Base-by-base conservation (phyloP, 1,140 invertebrate species). In the Sarcophaga bullata region DNA sequence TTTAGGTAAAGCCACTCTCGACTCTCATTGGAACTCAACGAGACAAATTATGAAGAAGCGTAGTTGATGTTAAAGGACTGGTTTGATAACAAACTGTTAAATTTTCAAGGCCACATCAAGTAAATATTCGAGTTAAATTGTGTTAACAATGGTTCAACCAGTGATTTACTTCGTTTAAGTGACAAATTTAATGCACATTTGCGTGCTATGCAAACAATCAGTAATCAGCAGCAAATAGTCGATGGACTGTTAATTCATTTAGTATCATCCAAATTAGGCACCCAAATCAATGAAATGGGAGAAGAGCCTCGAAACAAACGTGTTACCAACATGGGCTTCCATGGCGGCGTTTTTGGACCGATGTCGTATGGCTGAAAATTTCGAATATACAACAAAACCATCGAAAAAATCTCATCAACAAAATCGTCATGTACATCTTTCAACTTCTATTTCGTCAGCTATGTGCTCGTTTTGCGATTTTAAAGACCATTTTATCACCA, bases 141-240 rank as follows among this genome's bases (percentile, higher is more conserved):
- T 15, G 52, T 54, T 62, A 15, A 47, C 25, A 62, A 17, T n/a
- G 49, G 52, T 9, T 80, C 80, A 13, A 11, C 80, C 9, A 52
- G 10, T 10, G 13, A 37, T 52, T 62, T 80, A 62, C 48, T 49
- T 25, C 17, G 46, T 10, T 17, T 80, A 7, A 80, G 80, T 48
- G 80, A 80, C 46, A 50, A 58, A 80, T 10, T 80, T 19, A 80
- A 80, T 37, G n/a, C 52, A 5, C 49, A 80, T 47, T 10, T 80
- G 17, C 80, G 80, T 80, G 80, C 80, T 80, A n/a, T 80, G 19
- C 80, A 80, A 58, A 80, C 80, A 10, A 25, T 80, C 9, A 47
- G 50, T 19, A 58, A 13, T 7, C 17, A 54, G 15, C 49, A 80
- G 19, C 80, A 80, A 62, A 80, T 80, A 8, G 54, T 50, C 11